Base-by-base conservation (phyloP, 2,797 vertebrate genomes). In the Neomorphus geoffroyi region DNA sequence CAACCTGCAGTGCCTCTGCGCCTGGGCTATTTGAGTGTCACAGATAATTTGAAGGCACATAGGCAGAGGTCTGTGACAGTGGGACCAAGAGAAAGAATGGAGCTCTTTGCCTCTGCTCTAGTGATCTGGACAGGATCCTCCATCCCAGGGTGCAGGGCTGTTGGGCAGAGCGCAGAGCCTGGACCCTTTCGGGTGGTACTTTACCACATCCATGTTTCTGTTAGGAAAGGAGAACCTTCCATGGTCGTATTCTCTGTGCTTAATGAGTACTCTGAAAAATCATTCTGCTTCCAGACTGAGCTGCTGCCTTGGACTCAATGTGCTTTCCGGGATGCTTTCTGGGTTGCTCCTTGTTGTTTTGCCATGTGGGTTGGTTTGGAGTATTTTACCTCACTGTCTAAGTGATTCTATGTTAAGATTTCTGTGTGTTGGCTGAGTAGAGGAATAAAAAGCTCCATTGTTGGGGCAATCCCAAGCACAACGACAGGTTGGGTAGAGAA, bases 161-260 rank as follows among this genome's bases (percentile, higher is more conserved):
- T 10, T 24, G 64, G 64, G 21, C 3, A 1, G 41, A 15, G 39
- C 1, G 8, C 24, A 12, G 10, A 3, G 4, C 53, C 24, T 3
- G 9, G 18, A 22, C 10, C 15, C 22, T 7, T 37, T 21, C 4
- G 0, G 50, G 37, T 28, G 9, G 11, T 6, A 1, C n/a, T 15
- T 5, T 2, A 4, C 26, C 4, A 2, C 1, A 2, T 46, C 26
- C 4, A n/a, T 23, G 28, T 23, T 70, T 9, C 24, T 26, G 0
- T 16, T 24, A 17, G 46, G 7, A 12, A 16, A 24, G 45, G 45
- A 33, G n/a, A 22, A 18, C 16, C 30, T 57, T 18, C 58, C 45
- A 11, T 1, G 2, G 33, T 7, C 28, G 7, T 43, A 39, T 24
- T 17, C 78, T 46, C 32, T 22, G 26, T 3, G 61, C 30, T 33